Evolutionary conservation across 2,797 vertebrate genomes (phyloP), one percentile per base, ranked within the genome.

Genomic region (Sebastes aleutianus): DNA sequence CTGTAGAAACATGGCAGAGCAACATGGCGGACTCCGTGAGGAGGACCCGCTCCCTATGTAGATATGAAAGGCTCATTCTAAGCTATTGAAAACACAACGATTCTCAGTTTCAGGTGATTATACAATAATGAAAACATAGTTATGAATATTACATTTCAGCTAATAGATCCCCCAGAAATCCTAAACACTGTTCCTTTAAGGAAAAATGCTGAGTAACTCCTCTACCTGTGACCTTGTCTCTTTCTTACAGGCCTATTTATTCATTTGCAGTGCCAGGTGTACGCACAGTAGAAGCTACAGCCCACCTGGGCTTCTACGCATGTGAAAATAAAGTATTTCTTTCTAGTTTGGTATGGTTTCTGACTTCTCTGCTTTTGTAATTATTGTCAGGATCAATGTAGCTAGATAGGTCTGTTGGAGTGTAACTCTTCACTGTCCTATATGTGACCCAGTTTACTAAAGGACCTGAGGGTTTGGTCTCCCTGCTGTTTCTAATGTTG

Each of bases 401-500:
- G 67, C 36, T 18, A 8, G 12, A 22, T 34, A 22, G 16, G 5
- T 59, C 59, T 53, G 16, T 14, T 69, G 24, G 18, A 67, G 12
- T 79, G 26, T n/a, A 32, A 31, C 62, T 76, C 27, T 2, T 75
- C 12, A 20, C 16, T 59, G 7, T 67, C n/a, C 22, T 70, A 2
- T 70, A 2, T 18, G 31, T 78, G 62, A 69, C 77, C 56, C 61
- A 54, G 50, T 74, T 83, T 39, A 43, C 16, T 56, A 6, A 70
- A 61, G 12, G 43, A 63, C 74, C 59, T 43, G 32, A 36, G 20
- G 26, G 39, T 66, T 66, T 26, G 6, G 53, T 69, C 26, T 75
- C 62, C 31, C 12, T 26, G 9, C 54, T 68, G 66, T 69, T 74
- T 76, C 24, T 72, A 59, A 74, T 71, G 29, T 63, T 82, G 71